A percentile compares a stretch with the other conserved stretches of the same genome.
These are phyloP conservation scores for Toxonevra muliebris DNA, from an alignment of 2,888 invertebrate species.

Conservation along the genomic window DNA sequence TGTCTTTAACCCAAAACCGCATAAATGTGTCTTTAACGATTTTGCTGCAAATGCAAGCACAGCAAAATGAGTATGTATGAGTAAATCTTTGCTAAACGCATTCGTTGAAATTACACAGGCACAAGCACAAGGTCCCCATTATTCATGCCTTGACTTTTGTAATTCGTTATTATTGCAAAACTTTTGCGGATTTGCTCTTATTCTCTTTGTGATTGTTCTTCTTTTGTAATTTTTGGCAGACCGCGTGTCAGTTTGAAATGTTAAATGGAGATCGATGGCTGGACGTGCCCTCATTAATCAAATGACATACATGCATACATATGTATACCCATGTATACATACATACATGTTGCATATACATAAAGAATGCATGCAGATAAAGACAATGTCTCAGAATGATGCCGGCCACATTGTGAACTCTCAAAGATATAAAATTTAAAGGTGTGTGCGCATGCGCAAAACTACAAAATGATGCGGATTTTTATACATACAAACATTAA, in stretches of 20 bases:
- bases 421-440: too few relatives aligned
- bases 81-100: conserved; percentile 9
- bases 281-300: conserved; percentile 63
- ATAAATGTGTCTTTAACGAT: conserved; percentile 7
- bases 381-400: neutral
- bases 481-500: too few relatives aligned
- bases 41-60: conserved; percentile 1
- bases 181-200: neutral
- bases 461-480: too few relatives aligned
- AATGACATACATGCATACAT: conserved; percentile 50
- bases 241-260: conserved; percentile 45
- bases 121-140: conserved; percentile 39
- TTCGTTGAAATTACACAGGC: conserved; percentile 21
- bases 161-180: conserved; percentile 8
- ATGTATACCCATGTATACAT: conserved; percentile 3
- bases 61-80: too few relatives aligned
- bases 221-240: conserved; percentile 37
- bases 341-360: neutral
- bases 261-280: conserved; percentile 63
- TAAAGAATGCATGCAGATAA: neutral
- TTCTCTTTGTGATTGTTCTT: conserved; percentile 29
- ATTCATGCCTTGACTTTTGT: conserved; percentile 45
- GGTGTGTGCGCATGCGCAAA: too few relatives aligned
- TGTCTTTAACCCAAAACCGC: conserved; percentile 29
- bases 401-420: neutral